Base-by-base conservation (phyloP, 2,113 vertebrate genomes). In the Gymnorhina tibicen region DNA sequence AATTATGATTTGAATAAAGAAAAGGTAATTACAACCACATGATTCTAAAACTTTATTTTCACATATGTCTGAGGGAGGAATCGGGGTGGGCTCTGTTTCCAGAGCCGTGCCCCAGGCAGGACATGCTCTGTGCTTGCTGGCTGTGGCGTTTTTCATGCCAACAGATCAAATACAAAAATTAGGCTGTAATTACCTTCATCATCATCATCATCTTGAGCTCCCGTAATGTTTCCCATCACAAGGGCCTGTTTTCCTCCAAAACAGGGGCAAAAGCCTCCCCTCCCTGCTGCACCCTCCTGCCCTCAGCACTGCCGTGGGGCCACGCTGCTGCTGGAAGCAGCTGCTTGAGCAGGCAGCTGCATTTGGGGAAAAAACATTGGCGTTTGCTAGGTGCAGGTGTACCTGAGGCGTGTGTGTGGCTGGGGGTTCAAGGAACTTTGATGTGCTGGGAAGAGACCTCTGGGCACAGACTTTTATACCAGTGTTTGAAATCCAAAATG, bases 281-380 rank as follows among this genome's bases (percentile, higher is more conserved):
- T 83, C 32, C 10, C 66, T 33, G 22, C 33, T 46, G 41, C 19
- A 6, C 0, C 4, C 10, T 30, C 22, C 37, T n/a, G 14, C 46
- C 42, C 62, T 23, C 21, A 9, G 4, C 41, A 24, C 44, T 46
- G 78, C 44, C 11, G 32, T 26, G 63, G 75, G 64, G 21, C 24
- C 9, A 0, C 1, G 4, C 3, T 35, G 62, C 55, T 21, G 33
- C 6, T 35, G 60, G 64, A 24, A 63, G 7, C 0, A 4, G 20
- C 39, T 33, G 6, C 37, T 58, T 10, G 24, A 8, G 26, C 8
- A 3, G 2, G 35, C 17, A 32, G 2, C 60, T 69, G 60, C 16
- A 52, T 13, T 16, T 19, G 1, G 13, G 24, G 37, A 20, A 12
- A 12, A 79, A 70, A 39, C 4, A 6, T 4, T 7, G 30, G 12